Evolutionary conservation across 2,113 vertebrate genomes (phyloP), one percentile per base, ranked within the genome.

Genomic region (Euleptes europaea): DNA sequence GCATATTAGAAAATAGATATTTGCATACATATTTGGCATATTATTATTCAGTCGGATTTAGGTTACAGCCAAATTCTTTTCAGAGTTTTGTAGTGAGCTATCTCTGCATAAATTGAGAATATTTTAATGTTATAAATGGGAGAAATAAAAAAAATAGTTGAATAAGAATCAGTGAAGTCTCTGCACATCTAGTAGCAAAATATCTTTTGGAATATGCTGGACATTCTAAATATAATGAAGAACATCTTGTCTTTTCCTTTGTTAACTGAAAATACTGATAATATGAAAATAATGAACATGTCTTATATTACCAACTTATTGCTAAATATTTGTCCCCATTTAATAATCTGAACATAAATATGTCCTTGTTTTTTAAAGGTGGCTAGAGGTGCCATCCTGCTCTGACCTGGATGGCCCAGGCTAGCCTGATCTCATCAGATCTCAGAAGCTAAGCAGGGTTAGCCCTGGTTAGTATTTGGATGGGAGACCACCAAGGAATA

Each of bases 91-190:
- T 51, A 67, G 66, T 15, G 80, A 85, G 21, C 35, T 51, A 75
- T 35, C 38, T 77, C 60, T 79, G 76, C 23, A 3, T 72, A 42
- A 86, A 66, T 38, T 31, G 49, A 54, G 88, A 33, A 26, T 80
- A 35, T 11, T 38, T 86, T 80, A 89, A 67, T 77, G 28, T 10
- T 82, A 1, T 65, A 28, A 33, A 85, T 87, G 72, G 66, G 12
- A 88, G 83, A 47, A 42, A n/a, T 44, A 17, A 85, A 11, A 76
- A 5, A 78, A 40, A 79, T 28, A 65, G 14, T 28, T 65, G 54
- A 31, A 38, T 42, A 60, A 14, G 17, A 60, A 40, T 13, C 38
- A n/a, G 28, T 65, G 15, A 69, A 40, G 40, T n/a, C 63, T 42
- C 38, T 77, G 21, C 13, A 40, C 4, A 38, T 60, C 21, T 78